phyloP scores from a whole-genome alignment of 2,888 invertebrate species.

The Leucania comma region DNA sequence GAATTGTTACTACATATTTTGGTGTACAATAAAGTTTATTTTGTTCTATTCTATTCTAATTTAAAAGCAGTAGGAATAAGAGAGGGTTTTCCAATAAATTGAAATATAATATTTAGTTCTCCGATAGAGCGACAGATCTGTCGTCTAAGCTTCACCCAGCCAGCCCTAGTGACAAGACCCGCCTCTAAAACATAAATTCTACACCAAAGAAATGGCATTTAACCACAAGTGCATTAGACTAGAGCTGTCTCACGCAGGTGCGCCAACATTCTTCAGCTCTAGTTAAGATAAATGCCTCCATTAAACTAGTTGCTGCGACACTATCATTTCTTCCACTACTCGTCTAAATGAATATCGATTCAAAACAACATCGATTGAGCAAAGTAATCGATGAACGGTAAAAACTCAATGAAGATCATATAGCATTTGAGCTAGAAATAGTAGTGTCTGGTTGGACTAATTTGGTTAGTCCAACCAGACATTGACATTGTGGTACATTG shows the following conservation, averaged over 20 bases:
- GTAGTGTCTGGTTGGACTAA: not conserved
- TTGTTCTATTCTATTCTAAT: too few relatives aligned
- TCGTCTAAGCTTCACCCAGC: not conserved
- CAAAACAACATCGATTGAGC: conserved; percentile 56
- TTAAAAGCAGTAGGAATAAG: too few relatives aligned
- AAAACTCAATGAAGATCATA: conserved; percentile 25
- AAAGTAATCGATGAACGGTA: conserved; percentile 58
- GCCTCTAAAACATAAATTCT: conserved; percentile 5
- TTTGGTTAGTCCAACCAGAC: too few relatives aligned
- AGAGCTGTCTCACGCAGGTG: conserved; percentile 38
- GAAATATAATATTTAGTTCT: too few relatives aligned
- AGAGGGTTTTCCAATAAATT: too few relatives aligned
- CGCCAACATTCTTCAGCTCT: conserved; percentile 55
- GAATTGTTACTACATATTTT: too few relatives aligned
- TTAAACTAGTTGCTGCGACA: conserved; percentile 43
- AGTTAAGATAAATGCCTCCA: conserved; percentile 55
- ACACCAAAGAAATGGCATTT: conserved; percentile 50
- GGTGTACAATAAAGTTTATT: too few relatives aligned
- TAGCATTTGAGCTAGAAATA: conserved; percentile 1
- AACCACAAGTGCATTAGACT: conserved; percentile 39
- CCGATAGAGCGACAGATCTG: not conserved
- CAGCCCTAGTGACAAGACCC: not conserved
- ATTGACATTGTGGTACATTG: too few relatives aligned
- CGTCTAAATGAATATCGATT: conserved; percentile 57
- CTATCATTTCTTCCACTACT: conserved; percentile 46